phyloP scores from a whole-genome alignment of 2,113 vertebrate genomes.

The Raja brachyura region DNA sequence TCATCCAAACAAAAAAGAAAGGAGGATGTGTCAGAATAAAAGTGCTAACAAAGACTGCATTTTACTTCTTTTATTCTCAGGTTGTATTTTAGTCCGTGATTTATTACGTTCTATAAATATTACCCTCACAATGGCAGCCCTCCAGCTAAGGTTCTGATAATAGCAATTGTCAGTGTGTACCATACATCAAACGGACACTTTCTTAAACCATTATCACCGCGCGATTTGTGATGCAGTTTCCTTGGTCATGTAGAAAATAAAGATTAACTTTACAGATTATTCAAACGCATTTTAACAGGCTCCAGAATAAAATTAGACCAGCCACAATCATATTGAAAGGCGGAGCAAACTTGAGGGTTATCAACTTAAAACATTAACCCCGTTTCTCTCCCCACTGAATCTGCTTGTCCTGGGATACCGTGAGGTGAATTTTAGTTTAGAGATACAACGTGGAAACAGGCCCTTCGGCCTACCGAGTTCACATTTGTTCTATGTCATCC shows the following conservation, averaged over 20 bases:
- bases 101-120: constrained; percentile 35
- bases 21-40: not conserved
- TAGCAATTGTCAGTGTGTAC: not conserved
- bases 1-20: no score
- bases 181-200: constrained; percentile 20
- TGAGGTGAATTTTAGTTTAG: no score
- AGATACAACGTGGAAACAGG: no score
- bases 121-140: not conserved
- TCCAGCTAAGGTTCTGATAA: not conserved
- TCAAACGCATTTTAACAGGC: constrained; percentile 13
- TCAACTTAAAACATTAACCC: no score
- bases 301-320: not conserved
- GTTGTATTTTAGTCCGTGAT: constrained; percentile 2
- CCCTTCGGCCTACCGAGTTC: no score
- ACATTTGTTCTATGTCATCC: no score
- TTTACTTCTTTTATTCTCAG: constrained; percentile 19
- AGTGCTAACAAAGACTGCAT: not conserved
- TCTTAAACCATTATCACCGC: not conserved
- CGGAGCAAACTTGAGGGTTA: no score
- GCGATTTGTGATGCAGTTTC: not conserved
- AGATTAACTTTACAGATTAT: constrained; percentile 19
- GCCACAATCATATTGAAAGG: no score
- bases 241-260: constrained; percentile 16
- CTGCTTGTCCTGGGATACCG: no score
- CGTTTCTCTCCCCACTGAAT: no score